Conservation (phyloP, 2,888 invertebrate species). For the Cerastis rubricosa region DNA sequence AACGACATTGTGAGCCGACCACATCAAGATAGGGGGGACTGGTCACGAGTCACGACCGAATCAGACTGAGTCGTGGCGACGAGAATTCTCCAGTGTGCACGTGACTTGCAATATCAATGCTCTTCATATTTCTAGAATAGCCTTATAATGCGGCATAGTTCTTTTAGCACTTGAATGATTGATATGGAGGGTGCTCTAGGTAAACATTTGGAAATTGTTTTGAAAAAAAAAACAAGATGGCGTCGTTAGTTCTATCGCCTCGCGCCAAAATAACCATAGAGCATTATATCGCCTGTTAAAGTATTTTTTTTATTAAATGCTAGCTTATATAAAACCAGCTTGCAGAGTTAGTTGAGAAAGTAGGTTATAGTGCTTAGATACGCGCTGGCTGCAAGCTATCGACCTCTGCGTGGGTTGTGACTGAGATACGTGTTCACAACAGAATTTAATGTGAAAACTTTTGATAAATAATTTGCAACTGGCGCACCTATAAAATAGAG, state of each 20-base stretch:
- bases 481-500: neutral
- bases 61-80: constrained; percentile 68
- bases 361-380: constrained; percentile 41
- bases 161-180: neutral
- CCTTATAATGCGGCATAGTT: neutral
- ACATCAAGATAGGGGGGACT: constrained; percentile 70
- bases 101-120: constrained; percentile 64
- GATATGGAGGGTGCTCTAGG: neutral
- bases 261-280: neutral
- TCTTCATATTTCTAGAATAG: constrained; percentile 42
- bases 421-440: constrained; percentile 12
- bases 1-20: constrained; percentile 25
- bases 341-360: constrained; percentile 38
- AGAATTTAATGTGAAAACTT: constrained; percentile 31
- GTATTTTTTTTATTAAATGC: constrained; percentile 3
- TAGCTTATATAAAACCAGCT: constrained; percentile 15
- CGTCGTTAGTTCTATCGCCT: neutral
- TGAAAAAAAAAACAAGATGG: neutral
- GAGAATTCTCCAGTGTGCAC: constrained; percentile 63
- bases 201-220: neutral
- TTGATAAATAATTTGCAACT: neutral
- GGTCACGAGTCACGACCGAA: constrained; percentile 70
- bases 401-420: constrained; percentile 42
- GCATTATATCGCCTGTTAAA: neutral
- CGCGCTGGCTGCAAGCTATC: constrained; percentile 41